A percentile compares a stretch with the other conserved stretches of the same genome.
Conservation (phyloP, 2,797 vertebrate genomes). For the Carapus acus region DNA sequence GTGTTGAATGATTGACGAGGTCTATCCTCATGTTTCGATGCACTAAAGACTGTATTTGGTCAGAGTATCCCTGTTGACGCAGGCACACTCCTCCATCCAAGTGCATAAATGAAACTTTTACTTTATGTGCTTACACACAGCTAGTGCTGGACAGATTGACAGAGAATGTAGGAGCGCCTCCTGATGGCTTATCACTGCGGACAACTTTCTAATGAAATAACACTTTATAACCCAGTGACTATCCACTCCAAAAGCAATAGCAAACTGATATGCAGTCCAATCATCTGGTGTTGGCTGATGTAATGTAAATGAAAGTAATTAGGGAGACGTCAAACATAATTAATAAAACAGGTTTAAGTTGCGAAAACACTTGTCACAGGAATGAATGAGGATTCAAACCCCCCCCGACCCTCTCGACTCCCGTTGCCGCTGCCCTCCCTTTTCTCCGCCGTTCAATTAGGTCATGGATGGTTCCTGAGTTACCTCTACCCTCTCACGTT, state of each 20-base stretch:
- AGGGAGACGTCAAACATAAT: conserved; percentile 91
- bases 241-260: conserved; percentile 50
- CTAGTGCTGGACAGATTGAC: conserved; percentile 17
- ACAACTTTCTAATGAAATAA: conserved; percentile 44
- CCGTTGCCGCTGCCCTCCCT: conserved; percentile 56
- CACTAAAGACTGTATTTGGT: no score
- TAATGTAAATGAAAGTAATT: conserved; percentile 98
- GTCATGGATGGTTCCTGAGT: conserved; percentile 74
- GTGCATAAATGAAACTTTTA: conserved; percentile 36
- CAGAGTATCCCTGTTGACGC: neutral
- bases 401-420: no score
- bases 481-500: conserved; percentile 59
- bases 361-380: conserved; percentile 93
- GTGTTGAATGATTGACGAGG: no score
- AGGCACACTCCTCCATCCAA: conserved; percentile 15
- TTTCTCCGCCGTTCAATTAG: conserved; percentile 77
- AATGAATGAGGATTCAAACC: conserved; percentile 82
- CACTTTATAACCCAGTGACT: conserved; percentile 35
- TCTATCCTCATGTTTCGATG: no score
- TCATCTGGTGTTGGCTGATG: conserved; percentile 88
- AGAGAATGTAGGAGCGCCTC: conserved; percentile 1
- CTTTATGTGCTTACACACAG: conserved; percentile 42
- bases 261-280: conserved; percentile 85
- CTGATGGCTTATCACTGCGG: conserved; percentile 26
- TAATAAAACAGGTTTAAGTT: conserved; percentile 90